A percentile compares a stretch with the other conserved stretches of the same genome.
Evolutionary conservation across 35 echinoderm and acorn worm genomes (phyloP).

Genomic region (Heliocidaris erythrogramma): DNA sequence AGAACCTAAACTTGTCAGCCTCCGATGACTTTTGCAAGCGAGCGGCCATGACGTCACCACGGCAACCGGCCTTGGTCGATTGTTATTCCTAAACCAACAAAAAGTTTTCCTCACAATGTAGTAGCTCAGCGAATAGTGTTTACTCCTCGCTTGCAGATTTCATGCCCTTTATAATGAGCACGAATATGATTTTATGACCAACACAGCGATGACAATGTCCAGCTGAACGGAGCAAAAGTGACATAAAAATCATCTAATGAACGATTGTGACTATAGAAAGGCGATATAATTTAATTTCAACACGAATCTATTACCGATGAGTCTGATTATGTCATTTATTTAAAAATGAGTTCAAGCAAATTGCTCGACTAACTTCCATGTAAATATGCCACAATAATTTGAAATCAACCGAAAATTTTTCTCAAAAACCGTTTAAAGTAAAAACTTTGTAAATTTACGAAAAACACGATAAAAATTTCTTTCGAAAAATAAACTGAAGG

Average conservation of each 20-base stretch:
- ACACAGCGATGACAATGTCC: background rate
- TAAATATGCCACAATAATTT: too few species aligned
- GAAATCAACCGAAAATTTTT: too few species aligned
- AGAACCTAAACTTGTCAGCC: background rate
- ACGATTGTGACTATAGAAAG: too few species aligned
- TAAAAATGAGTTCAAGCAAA: too few species aligned
- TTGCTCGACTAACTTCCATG: too few species aligned
- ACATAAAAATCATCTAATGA: background rate
- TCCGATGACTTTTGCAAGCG: slow-evolving; percentile 26
- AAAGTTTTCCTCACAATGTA: background rate
- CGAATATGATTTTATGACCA: background rate
- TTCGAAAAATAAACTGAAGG: too few species aligned
- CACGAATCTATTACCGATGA: too few species aligned
- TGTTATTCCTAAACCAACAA: background rate
- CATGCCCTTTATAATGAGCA: background rate
- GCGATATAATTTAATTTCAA: too few species aligned
- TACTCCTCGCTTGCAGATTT: background rate
- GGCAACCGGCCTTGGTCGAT: background rate
- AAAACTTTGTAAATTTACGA: too few species aligned
- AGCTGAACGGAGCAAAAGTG: background rate
- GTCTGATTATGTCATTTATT: too few species aligned
- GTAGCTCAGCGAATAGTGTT: background rate
- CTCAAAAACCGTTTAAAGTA: too few species aligned
- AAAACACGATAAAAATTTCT: too few species aligned
- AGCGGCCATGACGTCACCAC: slow-evolving; percentile 14